Evolutionary conservation across 1,140 invertebrate genomes (phyloP).

Genomic region (Acyrthosiphon pisum): DNA sequence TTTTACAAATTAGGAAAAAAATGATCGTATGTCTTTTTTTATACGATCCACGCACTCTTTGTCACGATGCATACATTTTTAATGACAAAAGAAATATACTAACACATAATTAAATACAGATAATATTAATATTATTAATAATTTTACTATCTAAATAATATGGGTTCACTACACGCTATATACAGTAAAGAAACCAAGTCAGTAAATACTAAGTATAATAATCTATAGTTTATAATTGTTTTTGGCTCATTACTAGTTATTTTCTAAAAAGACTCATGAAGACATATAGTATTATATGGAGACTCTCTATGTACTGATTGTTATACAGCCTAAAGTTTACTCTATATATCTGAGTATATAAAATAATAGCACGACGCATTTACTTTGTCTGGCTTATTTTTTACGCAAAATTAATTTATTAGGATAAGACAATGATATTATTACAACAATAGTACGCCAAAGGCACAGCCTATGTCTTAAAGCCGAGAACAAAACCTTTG

Average conservation of each 20-base stretch:
- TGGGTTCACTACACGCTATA: background rate
- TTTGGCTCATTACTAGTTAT: background rate
- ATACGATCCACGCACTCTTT: background rate
- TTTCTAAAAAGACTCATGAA: background rate
- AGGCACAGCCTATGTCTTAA: background rate
- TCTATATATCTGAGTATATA: background rate
- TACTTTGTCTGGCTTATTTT: background rate
- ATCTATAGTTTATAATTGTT: background rate
- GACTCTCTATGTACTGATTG: background rate
- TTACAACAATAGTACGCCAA: background rate
- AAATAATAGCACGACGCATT: background rate
- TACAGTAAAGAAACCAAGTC: background rate
- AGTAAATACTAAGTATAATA: background rate
- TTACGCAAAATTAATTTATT: background rate
- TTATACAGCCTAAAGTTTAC: background rate
- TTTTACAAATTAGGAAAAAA: background rate
- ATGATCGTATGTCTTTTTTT: background rate
- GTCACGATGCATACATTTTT: too few relatives aligned
- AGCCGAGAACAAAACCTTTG: background rate
- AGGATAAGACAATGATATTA: background rate
- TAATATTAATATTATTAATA: background rate
- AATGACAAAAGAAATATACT: background rate
- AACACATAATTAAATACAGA: background rate
- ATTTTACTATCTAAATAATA: background rate
- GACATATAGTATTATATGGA: background rate